phyloP scores from a whole-genome alignment of 2,888 invertebrate genomes.

The Psylliodes chrysocephalus region DNA sequence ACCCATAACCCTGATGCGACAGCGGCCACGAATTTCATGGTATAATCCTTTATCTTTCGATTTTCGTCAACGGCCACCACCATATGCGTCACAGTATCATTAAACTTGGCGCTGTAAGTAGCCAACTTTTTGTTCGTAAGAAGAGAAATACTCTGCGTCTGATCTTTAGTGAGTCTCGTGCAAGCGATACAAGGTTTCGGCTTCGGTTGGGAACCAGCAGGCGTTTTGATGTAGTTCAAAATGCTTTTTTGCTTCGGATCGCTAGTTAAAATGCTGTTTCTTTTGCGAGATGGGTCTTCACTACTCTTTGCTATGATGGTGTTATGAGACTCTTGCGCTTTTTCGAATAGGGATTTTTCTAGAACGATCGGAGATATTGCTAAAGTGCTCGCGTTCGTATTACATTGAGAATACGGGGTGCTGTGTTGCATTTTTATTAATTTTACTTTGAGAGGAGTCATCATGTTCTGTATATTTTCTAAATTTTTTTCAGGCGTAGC shows the following conservation, averaged over 20 bases:
- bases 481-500: background rate
- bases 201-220: slow-evolving; percentile 20
- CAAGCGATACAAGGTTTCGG: slow-evolving; percentile 57
- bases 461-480: background rate
- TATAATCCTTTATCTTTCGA: slow-evolving; percentile 57
- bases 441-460: background rate
- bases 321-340: background rate
- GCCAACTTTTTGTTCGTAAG: slow-evolving; percentile 57
- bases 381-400: slow-evolving; percentile 8
- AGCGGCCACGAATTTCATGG: slow-evolving; percentile 69
- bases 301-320: background rate
- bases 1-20: slow-evolving; percentile 71
- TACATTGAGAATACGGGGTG: slow-evolving; percentile 35
- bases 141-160: slow-evolving; percentile 52
- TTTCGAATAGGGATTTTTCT: slow-evolving; percentile 13
- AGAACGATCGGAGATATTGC: slow-evolving; percentile 39
- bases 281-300: slow-evolving; percentile 33
- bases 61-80: slow-evolving; percentile 56
- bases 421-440: slow-evolving; percentile 25
- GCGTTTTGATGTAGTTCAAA: slow-evolving; percentile 52
- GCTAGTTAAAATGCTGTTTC: slow-evolving; percentile 46
- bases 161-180: slow-evolving; percentile 54
- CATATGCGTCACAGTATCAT: slow-evolving; percentile 58
- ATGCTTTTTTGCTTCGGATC: slow-evolving; percentile 60
- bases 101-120: slow-evolving; percentile 53